These are phyloP conservation scores for Verasper variegatus DNA, from an alignment of 2,113 vertebrate genomes.

Conservation along the genomic window DNA sequence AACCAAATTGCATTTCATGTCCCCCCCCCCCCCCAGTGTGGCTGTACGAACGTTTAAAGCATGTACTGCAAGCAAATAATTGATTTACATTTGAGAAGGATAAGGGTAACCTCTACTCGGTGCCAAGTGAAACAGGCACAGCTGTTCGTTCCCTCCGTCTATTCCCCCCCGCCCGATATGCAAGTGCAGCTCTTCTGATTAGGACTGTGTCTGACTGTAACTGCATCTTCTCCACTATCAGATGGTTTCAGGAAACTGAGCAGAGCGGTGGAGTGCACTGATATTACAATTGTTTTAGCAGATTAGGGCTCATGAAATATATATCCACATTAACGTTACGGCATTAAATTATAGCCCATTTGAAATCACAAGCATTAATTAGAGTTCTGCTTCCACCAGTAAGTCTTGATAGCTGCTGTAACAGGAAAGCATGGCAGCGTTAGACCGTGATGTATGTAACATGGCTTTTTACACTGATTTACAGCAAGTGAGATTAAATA, in stretches of 20 bases:
- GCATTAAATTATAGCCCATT: constrained; percentile 41
- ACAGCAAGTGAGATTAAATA: neutral
- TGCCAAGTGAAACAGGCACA: constrained; percentile 52
- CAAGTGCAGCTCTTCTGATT: constrained; percentile 56
- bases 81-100: constrained; percentile 63
- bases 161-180: constrained; percentile 38
- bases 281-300: constrained; percentile 40
- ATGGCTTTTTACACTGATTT: constrained; percentile 7
- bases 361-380: constrained; percentile 51
- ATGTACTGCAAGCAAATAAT: constrained; percentile 56
- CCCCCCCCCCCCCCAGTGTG: constrained; percentile 39
- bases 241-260: constrained; percentile 32
- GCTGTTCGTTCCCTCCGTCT: constrained; percentile 55
- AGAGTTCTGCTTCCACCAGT: constrained; percentile 41
- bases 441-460: neutral
- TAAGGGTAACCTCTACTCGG: constrained; percentile 47
- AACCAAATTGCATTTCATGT: constrained; percentile 65
- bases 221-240: constrained; percentile 36
- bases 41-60: constrained; percentile 53
- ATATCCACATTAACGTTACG: constrained; percentile 44
- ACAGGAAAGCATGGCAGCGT: constrained; percentile 23
- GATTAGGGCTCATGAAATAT: constrained; percentile 47
- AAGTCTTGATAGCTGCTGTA: constrained; percentile 43
- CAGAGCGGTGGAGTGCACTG: constrained; percentile 10
- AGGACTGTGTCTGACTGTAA: constrained; percentile 33